Conservation (phyloP, 2,113 vertebrate species). For the Poicephalus meyeri region DNA sequence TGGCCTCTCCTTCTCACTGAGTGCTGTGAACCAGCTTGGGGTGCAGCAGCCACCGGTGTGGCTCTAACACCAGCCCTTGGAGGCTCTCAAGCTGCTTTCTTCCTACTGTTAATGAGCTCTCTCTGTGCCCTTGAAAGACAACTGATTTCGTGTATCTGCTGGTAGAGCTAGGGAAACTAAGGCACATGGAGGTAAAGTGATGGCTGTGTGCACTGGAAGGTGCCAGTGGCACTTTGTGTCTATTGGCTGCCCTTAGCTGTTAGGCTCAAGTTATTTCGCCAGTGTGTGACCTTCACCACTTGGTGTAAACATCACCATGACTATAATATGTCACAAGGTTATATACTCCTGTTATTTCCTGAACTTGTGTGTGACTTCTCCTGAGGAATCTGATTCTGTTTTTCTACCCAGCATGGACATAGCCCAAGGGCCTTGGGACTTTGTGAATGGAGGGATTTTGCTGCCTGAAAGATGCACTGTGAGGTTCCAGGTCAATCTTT, state of each 20-base stretch:
- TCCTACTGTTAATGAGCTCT: neutral
- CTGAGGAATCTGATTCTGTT: neutral
- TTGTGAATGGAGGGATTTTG: neutral
- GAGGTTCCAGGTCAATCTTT: neutral
- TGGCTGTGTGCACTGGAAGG: neutral
- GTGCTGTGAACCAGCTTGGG: neutral
- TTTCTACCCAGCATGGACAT: neutral
- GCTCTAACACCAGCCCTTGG: neutral
- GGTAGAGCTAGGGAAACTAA: neutral
- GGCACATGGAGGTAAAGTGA: neutral
- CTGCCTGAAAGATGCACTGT: neutral
- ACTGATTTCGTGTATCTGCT: neutral
- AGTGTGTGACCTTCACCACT: neutral
- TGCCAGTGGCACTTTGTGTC: neutral
- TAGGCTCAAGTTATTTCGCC: neutral
- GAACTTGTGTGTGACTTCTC: neutral
- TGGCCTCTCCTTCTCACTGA: neutral
- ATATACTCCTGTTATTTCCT: neutral
- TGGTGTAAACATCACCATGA: neutral
- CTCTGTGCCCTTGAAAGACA: neutral
- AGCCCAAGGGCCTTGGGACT: neutral
- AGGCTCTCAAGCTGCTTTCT: neutral
- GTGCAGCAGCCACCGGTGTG: neutral
- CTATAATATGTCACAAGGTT: neutral
- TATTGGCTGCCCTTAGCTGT: constrained; percentile 15